phyloP scores from a whole-genome alignment of 2,113 vertebrate genomes.

The Kobus ellipsiprymnus region DNA sequence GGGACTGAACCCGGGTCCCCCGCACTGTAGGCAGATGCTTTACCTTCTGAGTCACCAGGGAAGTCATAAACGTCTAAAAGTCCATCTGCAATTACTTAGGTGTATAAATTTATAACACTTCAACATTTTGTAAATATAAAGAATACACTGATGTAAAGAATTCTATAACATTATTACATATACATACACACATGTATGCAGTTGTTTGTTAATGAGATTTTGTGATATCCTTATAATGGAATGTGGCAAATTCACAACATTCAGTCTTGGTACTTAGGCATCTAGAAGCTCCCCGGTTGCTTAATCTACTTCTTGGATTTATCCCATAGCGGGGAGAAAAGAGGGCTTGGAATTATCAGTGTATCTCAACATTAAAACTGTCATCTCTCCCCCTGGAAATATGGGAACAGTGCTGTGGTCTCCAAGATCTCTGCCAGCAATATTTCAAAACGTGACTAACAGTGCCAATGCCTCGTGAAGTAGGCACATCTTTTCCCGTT shows the following conservation, averaged over 20 bases:
- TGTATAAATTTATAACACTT: neutral
- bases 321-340: neutral
- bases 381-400: slow-evolving; percentile 53
- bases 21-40: neutral
- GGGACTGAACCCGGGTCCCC: rapidly evolving
- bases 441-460: slow-evolving; percentile 75
- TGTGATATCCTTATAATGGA: neutral
- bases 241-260: neutral
- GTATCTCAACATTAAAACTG: slow-evolving; percentile 45
- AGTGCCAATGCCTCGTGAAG: slow-evolving; percentile 64
- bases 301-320: neutral
- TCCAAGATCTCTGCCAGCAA: slow-evolving; percentile 69
- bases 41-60: neutral
- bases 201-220: neutral
- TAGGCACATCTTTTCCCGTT: slow-evolving; percentile 66
- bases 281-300: neutral
- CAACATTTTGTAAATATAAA: neutral
- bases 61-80: neutral
- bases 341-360: slow-evolving; percentile 41
- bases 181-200: neutral
- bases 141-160: neutral
- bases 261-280: neutral
- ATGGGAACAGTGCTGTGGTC: slow-evolving; percentile 41
- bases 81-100: neutral
- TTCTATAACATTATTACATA: neutral